A percentile compares a stretch with the other conserved stretches of the same genome.
Evolutionary conservation across 2,113 vertebrate genomes (phyloP).

Genomic region (Lontra canadensis): DNA sequence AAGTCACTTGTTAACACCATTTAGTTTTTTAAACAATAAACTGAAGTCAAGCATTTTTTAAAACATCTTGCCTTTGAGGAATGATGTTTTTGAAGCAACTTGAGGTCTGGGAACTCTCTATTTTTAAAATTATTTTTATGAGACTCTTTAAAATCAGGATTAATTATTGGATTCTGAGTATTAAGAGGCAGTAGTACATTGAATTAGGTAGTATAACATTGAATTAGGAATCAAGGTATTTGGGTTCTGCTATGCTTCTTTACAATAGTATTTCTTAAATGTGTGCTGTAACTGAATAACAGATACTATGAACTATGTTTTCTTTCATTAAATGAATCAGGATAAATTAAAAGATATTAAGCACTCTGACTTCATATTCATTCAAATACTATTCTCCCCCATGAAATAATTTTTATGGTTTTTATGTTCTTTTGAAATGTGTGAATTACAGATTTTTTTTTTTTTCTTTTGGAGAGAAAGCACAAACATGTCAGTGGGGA

Average conservation of each 20-base stretch:
- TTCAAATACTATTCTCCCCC: conserved; percentile 21
- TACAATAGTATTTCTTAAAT: neutral
- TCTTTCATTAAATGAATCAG: neutral
- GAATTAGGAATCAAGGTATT: neutral
- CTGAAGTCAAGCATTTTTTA: neutral
- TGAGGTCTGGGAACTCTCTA: neutral
- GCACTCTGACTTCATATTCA: neutral
- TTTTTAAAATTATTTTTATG: conserved; percentile 41
- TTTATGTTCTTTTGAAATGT: conserved; percentile 47
- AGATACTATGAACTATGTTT: neutral
- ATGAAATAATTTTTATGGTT: neutral
- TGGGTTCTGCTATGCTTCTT: conserved; percentile 5
- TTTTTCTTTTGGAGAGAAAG: neutral
- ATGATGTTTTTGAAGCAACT: neutral
- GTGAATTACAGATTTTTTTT: neutral
- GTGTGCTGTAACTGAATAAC: neutral
- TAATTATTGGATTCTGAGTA: neutral
- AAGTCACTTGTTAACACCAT: neutral
- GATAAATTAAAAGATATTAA: conserved; percentile 20
- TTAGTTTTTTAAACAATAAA: conserved; percentile 8
- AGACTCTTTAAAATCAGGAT: neutral
- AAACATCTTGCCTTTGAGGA: neutral
- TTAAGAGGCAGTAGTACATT: neutral
- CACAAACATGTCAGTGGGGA: neutral
- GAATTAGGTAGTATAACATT: neutral